Evolutionary conservation across 2,888 invertebrate genomes (phyloP).

Genomic region (Drosophila dives): DNA sequence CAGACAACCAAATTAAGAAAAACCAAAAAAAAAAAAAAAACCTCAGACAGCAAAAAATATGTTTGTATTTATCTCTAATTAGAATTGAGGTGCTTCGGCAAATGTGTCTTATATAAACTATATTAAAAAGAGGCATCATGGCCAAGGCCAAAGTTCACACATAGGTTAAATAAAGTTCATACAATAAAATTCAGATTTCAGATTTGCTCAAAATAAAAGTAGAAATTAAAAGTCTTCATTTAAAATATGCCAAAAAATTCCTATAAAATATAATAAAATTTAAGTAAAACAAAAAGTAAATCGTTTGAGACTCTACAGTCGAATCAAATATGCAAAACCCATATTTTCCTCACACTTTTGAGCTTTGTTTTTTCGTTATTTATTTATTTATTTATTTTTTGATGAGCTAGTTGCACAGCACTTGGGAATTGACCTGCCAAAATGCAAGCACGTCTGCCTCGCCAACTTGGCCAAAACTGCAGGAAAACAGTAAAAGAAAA

Average conservation of each 20-base stretch:
- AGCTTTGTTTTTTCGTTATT: not conserved
- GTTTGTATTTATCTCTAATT: constrained; percentile 47
- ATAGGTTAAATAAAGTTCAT: constrained; percentile 11
- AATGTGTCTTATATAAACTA: constrained; percentile 21
- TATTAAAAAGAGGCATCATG: constrained; percentile 5
- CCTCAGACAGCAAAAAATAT: constrained; percentile 5
- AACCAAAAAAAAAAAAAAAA: not conserved
- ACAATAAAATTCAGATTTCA: not conserved
- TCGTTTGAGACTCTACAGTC: constrained; percentile 13
- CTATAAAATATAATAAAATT: constrained; percentile 2
- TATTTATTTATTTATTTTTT: constrained; percentile 14
- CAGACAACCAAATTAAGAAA: constrained; percentile 1
- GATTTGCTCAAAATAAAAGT: constrained; percentile 10
- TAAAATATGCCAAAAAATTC: constrained; percentile 20
- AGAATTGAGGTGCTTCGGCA: constrained; percentile 40
- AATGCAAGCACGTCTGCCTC: constrained; percentile 38
- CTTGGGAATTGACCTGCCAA: constrained; percentile 12
- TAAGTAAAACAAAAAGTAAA: not conserved
- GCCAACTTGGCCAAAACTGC: constrained; percentile 12
- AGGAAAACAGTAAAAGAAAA: not conserved
- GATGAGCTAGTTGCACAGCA: constrained; percentile 14
- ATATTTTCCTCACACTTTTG: constrained; percentile 21
- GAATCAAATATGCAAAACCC: constrained; percentile 42
- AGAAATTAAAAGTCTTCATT: constrained; percentile 12
- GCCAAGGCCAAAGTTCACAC: constrained; percentile 22